phyloP scores from a whole-genome alignment of 2,888 invertebrate genomes.

The Drosophila bunnanda region DNA sequence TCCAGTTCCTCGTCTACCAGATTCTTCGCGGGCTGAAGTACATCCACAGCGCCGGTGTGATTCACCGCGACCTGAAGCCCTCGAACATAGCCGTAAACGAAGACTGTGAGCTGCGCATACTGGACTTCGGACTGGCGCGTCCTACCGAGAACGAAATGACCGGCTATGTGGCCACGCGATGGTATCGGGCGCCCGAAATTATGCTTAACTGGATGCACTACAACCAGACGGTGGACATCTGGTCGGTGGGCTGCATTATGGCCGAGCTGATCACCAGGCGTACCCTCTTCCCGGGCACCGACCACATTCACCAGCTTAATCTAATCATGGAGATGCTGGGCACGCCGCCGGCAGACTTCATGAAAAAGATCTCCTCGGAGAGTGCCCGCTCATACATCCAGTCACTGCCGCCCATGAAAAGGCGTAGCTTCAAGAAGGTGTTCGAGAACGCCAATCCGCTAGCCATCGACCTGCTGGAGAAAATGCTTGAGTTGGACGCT shows the following conservation, averaged over 20 bases:
- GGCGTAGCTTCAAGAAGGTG: conserved; percentile 94
- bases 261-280: conserved; percentile 97
- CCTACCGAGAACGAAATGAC: conserved; percentile 99
- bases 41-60: conserved; percentile 98
- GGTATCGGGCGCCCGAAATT: conserved; percentile 99
- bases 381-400: conserved; percentile 98
- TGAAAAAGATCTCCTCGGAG: conserved; percentile 98
- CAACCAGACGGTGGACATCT: conserved; percentile 99
- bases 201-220: conserved; percentile 99
- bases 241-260: conserved; percentile 99
- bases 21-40: conserved; percentile 98
- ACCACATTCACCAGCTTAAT: conserved; percentile 99
- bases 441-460: conserved; percentile 96
- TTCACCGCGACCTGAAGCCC: conserved; percentile 98
- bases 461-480: conserved; percentile 96
- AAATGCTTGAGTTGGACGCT: conserved; percentile 98
- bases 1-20: conserved; percentile 99
- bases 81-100: conserved; percentile 99
- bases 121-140: conserved; percentile 98
- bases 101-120: conserved; percentile 98
- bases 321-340: conserved; percentile 98
- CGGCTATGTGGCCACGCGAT: conserved; percentile 96
- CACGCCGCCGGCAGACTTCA: conserved; percentile 96
- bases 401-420: conserved; percentile 92
- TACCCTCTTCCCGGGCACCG: conserved; percentile 97